These are phyloP conservation scores for Tetramorium bicarinatum DNA, from an alignment of 2,888 invertebrate genomes.

Conservation along the genomic window DNA sequence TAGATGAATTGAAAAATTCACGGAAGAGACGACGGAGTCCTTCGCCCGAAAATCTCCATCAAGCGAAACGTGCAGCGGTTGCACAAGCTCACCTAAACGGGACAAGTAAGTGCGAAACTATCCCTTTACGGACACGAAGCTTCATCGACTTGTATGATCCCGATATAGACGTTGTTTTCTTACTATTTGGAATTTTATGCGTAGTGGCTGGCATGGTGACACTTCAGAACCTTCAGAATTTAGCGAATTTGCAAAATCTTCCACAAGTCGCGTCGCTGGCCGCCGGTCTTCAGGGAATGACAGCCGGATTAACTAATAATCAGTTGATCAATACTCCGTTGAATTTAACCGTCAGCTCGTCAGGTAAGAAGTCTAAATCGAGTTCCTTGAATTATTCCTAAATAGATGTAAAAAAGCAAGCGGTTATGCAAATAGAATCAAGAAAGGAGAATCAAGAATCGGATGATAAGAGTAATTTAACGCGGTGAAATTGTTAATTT, in stretches of 20 bases:
- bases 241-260: conserved; percentile 91
- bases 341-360: conserved; percentile 92
- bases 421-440: background rate
- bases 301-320: conserved; percentile 87
- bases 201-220: conserved; percentile 92
- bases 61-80: conserved; percentile 87
- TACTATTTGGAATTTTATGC: conserved; percentile 63
- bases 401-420: conserved; percentile 1
- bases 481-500: conserved; percentile 52
- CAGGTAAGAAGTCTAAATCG: conserved; percentile 81
- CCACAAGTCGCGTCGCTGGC: conserved; percentile 89
- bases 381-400: background rate
- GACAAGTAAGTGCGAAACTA: conserved; percentile 88
- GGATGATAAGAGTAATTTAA: conserved; percentile 21
- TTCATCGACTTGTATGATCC: background rate
- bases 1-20: conserved; percentile 82
- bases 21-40: conserved; percentile 82
- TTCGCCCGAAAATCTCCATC: conserved; percentile 85
- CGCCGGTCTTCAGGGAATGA: conserved; percentile 89
- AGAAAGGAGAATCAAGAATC: background rate
- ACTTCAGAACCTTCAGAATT: conserved; percentile 93
- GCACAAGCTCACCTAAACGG: conserved; percentile 89
- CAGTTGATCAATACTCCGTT: conserved; percentile 93
- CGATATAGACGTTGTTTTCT: background rate
- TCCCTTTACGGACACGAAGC: background rate